Percentiles rank a stretch among this genome's conserved stretches.
Evolutionary conservation across 2,888 invertebrate genomes (phyloP).

Genomic region (Agrochola circellaris): DNA sequence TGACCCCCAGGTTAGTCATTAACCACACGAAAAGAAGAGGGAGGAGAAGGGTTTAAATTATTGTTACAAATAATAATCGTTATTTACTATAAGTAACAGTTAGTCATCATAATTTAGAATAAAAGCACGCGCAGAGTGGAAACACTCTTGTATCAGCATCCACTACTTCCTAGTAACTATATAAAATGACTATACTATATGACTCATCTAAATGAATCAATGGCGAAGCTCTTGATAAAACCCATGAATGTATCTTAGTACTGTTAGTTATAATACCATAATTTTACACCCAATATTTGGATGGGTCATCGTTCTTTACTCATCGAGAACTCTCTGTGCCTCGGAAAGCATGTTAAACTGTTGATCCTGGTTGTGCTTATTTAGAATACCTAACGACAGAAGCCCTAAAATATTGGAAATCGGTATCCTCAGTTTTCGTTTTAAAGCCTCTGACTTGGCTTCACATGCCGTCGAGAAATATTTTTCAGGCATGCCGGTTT

Average conservation of each 20-base stretch:
- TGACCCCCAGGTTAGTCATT: no score
- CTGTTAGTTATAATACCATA: background rate
- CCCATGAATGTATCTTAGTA: constrained; percentile 20
- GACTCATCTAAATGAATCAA: constrained; percentile 43
- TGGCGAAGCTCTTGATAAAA: constrained; percentile 10
- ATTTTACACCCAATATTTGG: background rate
- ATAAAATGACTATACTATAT: constrained; percentile 1
- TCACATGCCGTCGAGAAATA: no score
- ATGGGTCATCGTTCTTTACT: background rate
- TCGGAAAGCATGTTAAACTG: background rate
- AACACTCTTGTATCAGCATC: constrained; percentile 31
- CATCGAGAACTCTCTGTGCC: background rate
- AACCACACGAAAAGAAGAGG: no score
- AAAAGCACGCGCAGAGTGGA: constrained; percentile 14
- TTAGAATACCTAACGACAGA: background rate
- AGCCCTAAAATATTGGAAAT: background rate
- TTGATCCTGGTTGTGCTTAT: background rate
- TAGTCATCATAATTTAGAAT: constrained; percentile 14
- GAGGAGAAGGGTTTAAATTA: no score
- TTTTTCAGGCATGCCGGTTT: no score
- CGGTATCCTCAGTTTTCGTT: background rate
- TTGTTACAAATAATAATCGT: background rate
- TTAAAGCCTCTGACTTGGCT: no score
- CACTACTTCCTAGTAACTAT: constrained; percentile 13
- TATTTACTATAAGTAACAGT: constrained; percentile 12